A percentile compares a stretch with the other conserved stretches of the same genome.
phyloP scores from a whole-genome alignment of 2,888 invertebrate species.

The Caenorhabditis parvicauda region DNA sequence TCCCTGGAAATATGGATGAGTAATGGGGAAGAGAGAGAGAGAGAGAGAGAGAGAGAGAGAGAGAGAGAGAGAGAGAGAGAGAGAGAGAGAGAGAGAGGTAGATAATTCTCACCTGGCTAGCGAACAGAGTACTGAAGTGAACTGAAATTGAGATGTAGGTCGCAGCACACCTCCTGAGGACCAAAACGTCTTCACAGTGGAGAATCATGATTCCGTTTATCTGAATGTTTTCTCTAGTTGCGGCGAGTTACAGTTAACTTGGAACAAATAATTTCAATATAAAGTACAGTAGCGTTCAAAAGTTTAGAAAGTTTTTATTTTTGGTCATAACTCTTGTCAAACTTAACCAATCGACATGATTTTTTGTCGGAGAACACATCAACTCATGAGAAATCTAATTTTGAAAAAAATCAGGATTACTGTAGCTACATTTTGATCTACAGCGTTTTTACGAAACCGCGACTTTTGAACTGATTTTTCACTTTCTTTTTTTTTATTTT shows the following conservation, averaged over 20 bases:
- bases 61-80: background rate
- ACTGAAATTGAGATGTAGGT: slow-evolving; percentile 95
- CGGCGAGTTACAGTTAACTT: background rate
- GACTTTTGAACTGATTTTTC: too few species aligned
- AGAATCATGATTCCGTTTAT: slow-evolving; percentile 87
- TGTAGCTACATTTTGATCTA: too few species aligned
- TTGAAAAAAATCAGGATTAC: too few species aligned
- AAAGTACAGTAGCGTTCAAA: too few species aligned
- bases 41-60: background rate
- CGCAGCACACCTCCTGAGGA: slow-evolving; percentile 87
- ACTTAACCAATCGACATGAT: too few species aligned
- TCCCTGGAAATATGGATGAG: slow-evolving; percentile 65
- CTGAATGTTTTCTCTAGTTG: slow-evolving; percentile 1
- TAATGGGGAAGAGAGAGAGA: too few species aligned
- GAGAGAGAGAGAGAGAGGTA: background rate
- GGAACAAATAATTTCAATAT: slow-evolving; percentile 62
- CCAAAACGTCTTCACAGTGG: slow-evolving; percentile 93
- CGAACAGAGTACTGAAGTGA: slow-evolving; percentile 97
- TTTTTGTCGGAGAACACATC: too few species aligned
- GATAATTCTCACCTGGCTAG: slow-evolving; percentile 72
- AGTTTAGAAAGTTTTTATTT: too few species aligned
- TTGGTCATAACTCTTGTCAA: too few species aligned
- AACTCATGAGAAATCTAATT: too few species aligned
- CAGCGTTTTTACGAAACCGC: too few species aligned
- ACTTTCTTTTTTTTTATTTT: too few species aligned